Evolutionary conservation across 2,888 invertebrate genomes (phyloP), one percentile per base, ranked within the genome.

Genomic region (Eudemis profundana): DNA sequence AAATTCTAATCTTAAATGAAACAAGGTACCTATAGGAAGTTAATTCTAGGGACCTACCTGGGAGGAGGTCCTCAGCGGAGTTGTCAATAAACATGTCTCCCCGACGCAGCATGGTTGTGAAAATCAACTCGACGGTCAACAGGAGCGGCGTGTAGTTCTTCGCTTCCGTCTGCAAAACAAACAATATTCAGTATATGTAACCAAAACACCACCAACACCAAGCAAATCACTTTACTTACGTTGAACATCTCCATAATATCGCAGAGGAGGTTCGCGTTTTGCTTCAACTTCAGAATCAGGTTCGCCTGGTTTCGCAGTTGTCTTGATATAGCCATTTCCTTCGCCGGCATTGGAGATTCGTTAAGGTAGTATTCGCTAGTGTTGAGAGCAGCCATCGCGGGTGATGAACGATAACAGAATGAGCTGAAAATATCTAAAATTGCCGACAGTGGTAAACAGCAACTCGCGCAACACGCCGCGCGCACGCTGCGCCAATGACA

Each of bases 101-200:
- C 67, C 95, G 93, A 78, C 93, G 95, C 15, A 96, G 79, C 60
- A 96, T 82, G 77, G 94, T 95, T 19, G 93, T 92, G 79, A 96
- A 96, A 78, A 96, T 93, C 49, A 95, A 93, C 86, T 96, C 96
- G 69, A 96, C 81, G 17, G 95, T 94, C 53, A 95, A 92, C 73
- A 96, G 87, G 69, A 94, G 93, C 61, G 95, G 90, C 69, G 93
- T 91, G 74, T 85, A 90, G 75, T 91, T 90, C 67, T 89, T 90
- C 23, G 87, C 85, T 75, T 88, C 86, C 63, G 81, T 83, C 93
- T 92, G 79, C 79, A 91, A 90, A 74, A 72, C 44, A 69, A 62
- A 67, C 66, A 74, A 73, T 76, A 71, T 74, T 72, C 72, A 29
- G 19, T 10, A 40, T 8, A 50, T 23, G 78, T 82, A 81, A 68